These are phyloP conservation scores for Epinephelus cyanopodus DNA, from an alignment of 2,113 vertebrate species.

Conservation along the genomic window DNA sequence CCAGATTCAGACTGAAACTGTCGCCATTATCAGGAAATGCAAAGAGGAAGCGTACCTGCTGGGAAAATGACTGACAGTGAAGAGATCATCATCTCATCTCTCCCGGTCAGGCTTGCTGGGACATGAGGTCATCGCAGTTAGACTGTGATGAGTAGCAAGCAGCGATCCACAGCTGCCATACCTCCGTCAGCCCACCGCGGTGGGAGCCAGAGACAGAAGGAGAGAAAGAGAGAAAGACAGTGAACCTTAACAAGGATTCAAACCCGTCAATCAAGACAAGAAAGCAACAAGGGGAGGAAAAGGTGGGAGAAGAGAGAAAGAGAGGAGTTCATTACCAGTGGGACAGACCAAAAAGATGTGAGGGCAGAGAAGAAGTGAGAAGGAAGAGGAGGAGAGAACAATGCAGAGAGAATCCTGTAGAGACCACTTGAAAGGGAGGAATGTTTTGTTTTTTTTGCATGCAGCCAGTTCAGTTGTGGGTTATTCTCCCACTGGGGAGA, in stretches of 20 bases:
- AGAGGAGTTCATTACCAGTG: conserved; percentile 52
- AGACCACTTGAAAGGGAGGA: conserved; percentile 69
- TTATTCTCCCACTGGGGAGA: conserved; percentile 74
- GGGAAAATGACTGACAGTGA: conserved; percentile 23
- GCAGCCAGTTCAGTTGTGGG: conserved; percentile 73
- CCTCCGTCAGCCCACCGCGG: conserved; percentile 32
- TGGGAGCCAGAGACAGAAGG: conserved; percentile 14
- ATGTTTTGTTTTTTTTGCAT: conserved; percentile 70
- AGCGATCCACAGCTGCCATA: conserved; percentile 50
- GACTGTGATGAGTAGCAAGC: conserved; percentile 44
- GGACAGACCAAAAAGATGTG: conserved; percentile 53
- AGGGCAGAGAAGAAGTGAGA: conserved; percentile 47
- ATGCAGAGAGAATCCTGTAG: conserved; percentile 47
- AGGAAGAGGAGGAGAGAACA: conserved; percentile 46
- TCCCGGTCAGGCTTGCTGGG: conserved; percentile 36
- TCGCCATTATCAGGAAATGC: not conserved
- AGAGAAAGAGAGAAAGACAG: conserved; percentile 23
- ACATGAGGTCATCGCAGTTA: conserved; percentile 51
- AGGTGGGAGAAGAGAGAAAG: conserved; percentile 39
- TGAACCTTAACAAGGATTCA: conserved; percentile 45
- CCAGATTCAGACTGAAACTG: not conserved
- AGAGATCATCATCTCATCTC: conserved; percentile 29
- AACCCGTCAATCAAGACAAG: conserved; percentile 68
- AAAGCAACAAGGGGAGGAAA: conserved; percentile 50
- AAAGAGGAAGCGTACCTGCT: conserved; percentile 17